Percentiles rank a stretch among this genome's conserved stretches.
Evolutionary conservation across 35 echinoderm and acorn worm species (phyloP).

Genomic region (Strongylocentrotus purpuratus): DNA sequence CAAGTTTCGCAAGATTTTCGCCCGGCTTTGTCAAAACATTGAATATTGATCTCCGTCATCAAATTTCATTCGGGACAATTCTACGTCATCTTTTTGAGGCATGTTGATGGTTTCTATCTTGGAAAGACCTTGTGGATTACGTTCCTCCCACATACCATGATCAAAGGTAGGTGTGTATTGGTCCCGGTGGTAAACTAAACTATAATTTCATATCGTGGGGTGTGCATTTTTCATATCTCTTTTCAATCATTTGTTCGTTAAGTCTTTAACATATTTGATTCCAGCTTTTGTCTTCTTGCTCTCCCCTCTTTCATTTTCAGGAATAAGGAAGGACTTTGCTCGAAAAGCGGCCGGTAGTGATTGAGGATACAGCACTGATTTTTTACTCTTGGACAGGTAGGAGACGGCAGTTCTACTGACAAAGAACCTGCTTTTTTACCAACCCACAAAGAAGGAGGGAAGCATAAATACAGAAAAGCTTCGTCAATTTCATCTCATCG

Average conservation of each 20-base stretch:
- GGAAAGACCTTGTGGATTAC: not conserved
- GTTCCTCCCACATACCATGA: not conserved
- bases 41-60: not conserved
- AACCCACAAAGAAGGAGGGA: not conserved
- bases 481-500: not conserved
- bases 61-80: not conserved
- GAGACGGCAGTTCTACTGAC: not conserved
- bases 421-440: not conserved
- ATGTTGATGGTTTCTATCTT: constrained; percentile 13
- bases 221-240: not conserved
- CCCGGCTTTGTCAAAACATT: not conserved
- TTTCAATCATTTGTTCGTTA: not conserved
- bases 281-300: not conserved
- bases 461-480: not conserved
- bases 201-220: no score
- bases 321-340: not conserved
- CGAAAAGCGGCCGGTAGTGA: not conserved
- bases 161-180: not conserved
- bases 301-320: not conserved
- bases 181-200: not conserved
- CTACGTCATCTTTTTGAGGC: constrained; percentile 7
- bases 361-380: not conserved
- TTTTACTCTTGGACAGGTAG: not conserved
- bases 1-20: not conserved
- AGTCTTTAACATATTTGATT: not conserved